Evolutionary conservation across 2,113 vertebrate genomes (phyloP).

Genomic region (Gymnorhina tibicen): DNA sequence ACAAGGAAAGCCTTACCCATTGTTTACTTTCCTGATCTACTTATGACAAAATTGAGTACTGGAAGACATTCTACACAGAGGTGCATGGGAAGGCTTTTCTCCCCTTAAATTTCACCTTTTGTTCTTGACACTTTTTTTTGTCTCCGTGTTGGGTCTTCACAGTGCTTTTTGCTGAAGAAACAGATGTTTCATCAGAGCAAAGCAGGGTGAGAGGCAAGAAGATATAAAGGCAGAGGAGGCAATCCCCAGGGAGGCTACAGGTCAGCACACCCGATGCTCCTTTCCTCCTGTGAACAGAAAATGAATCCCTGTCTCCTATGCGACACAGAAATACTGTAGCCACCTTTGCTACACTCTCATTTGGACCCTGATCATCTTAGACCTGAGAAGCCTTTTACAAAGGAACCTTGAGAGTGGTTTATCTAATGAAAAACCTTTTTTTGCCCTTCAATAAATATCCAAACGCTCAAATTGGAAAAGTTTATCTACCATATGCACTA

Average conservation of each 20-base stretch:
- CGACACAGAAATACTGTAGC: accelerated
- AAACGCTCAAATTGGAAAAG: not conserved
- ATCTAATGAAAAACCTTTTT: not conserved
- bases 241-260: not conserved
- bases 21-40: not conserved
- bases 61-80: not conserved
- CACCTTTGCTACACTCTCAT: not conserved
- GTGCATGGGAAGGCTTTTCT: not conserved
- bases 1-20: not conserved
- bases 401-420: not conserved
- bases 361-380: not conserved
- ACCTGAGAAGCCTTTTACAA: not conserved
- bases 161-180: not conserved
- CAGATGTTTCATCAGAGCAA: not conserved
- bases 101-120: not conserved
- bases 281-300: not conserved
- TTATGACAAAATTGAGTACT: not conserved
- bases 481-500: not conserved
- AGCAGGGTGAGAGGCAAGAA: not conserved
- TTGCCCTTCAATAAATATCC: not conserved
- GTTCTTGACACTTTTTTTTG: not conserved
- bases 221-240: not conserved
- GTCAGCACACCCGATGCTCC: not conserved
- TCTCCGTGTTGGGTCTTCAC: not conserved
- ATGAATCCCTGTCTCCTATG: not conserved